Conservation (phyloP, 37 sponge, comb jelly and placozoan species). For the Beroe forskalii region DNA sequence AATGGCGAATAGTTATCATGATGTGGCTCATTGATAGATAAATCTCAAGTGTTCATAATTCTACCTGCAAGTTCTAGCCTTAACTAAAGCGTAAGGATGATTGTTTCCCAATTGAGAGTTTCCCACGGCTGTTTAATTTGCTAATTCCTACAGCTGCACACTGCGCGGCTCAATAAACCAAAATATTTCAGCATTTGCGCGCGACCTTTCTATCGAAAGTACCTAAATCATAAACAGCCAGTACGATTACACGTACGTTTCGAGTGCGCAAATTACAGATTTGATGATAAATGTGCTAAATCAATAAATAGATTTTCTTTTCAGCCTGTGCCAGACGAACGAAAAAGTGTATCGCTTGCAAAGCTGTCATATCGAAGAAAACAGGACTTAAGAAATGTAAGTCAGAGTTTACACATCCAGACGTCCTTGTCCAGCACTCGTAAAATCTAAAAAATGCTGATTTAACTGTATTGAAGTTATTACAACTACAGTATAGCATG, state of each 20-base stretch:
- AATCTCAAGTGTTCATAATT: no score
- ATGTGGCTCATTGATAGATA: no score
- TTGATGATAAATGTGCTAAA: neutral
- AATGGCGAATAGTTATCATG: no score
- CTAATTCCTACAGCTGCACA: no score
- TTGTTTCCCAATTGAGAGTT: no score
- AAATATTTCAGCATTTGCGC: neutral
- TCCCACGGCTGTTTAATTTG: no score
- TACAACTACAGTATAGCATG: no score
- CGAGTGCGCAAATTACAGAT: slow-evolving; percentile 48
- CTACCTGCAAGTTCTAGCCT: no score
- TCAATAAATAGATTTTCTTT: neutral
- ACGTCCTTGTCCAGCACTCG: no score
- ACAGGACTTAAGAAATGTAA: slow-evolving; percentile 65
- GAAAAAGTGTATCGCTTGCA: slow-evolving; percentile 72
- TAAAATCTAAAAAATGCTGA: no score
- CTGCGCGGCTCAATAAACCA: slow-evolving; percentile 67
- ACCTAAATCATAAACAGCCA: slow-evolving; percentile 41
- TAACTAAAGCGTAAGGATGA: no score
- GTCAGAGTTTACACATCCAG: no score
- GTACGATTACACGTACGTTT: neutral
- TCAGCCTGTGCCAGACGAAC: slow-evolving; percentile 72
- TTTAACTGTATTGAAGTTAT: neutral
- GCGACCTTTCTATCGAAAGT: neutral
- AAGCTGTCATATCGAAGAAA: slow-evolving; percentile 64